Conservation (phyloP, 2,113 vertebrate genomes). For the Heterochromis multidens region DNA sequence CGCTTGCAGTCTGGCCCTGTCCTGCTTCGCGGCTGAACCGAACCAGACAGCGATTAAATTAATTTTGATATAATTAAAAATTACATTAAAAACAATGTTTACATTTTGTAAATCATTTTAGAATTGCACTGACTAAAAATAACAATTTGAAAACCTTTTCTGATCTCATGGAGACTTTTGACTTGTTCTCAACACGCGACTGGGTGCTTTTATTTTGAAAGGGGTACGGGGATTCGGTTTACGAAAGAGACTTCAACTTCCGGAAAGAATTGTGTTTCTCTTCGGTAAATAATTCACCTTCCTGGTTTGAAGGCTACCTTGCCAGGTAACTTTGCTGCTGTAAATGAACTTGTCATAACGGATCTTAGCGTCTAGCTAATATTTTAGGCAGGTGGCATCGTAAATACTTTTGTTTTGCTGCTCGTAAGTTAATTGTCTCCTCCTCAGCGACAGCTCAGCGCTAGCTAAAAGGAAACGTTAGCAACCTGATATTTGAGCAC, state of each 20-base stretch:
- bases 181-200: neutral
- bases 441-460: slow-evolving; percentile 28
- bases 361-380: neutral
- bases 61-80: neutral
- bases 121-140: neutral
- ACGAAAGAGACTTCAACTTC: slow-evolving; percentile 46
- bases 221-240: neutral
- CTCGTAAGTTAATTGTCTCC: neutral
- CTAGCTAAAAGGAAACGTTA: slow-evolving; percentile 59
- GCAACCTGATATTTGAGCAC: slow-evolving; percentile 1
- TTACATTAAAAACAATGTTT: neutral
- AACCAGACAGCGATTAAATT: no score
- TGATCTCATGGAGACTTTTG: neutral
- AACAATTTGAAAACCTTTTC: neutral
- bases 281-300: slow-evolving; percentile 67
- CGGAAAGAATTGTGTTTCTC: slow-evolving; percentile 66
- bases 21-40: no score
- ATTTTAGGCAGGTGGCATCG: neutral
- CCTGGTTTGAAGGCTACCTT: slow-evolving; percentile 44
- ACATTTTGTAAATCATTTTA: neutral
- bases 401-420: neutral
- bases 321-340: slow-evolving; percentile 54
- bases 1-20: no score
- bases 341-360: neutral
- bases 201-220: slow-evolving; percentile 44